These are phyloP conservation scores for Epicampocera succincta DNA, from an alignment of 2,888 invertebrate species.

Conservation along the genomic window DNA sequence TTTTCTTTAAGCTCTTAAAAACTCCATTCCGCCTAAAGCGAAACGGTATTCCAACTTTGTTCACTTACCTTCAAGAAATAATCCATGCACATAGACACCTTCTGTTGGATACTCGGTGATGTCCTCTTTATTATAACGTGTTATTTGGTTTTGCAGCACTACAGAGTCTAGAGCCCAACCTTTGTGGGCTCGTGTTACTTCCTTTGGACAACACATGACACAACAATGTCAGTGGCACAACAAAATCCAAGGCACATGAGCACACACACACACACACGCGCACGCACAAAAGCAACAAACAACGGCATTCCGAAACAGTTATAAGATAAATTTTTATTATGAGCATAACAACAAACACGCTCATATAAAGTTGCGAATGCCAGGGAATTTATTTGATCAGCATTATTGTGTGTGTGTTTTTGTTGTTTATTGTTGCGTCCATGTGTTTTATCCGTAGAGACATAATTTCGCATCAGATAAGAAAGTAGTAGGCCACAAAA, in stretches of 20 bases:
- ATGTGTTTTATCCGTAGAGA: constrained; percentile 40
- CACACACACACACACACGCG: constrained; percentile 17
- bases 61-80: constrained; percentile 92
- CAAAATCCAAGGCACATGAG: constrained; percentile 25
- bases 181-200: constrained; percentile 97
- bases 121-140: constrained; percentile 93
- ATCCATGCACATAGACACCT: constrained; percentile 94
- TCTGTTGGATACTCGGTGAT: constrained; percentile 94
- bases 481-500: constrained; percentile 37
- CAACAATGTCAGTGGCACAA: constrained; percentile 43
- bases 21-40: no score
- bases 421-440: constrained; percentile 17
- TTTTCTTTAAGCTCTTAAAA: neutral
- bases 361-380: constrained; percentile 13
- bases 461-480: constrained; percentile 49
- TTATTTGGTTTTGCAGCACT: constrained; percentile 95
- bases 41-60: neutral
- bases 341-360: neutral
- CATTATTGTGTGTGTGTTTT: constrained; percentile 19
- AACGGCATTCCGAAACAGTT: constrained; percentile 8
- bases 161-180: constrained; percentile 99
- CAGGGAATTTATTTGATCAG: constrained; percentile 25
- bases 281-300: constrained; percentile 26
- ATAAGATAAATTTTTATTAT: constrained; percentile 8
- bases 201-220: constrained; percentile 83